Evolutionary conservation across 2,113 vertebrate species (phyloP).

Genomic region (Sylvilagus bachmani): DNA sequence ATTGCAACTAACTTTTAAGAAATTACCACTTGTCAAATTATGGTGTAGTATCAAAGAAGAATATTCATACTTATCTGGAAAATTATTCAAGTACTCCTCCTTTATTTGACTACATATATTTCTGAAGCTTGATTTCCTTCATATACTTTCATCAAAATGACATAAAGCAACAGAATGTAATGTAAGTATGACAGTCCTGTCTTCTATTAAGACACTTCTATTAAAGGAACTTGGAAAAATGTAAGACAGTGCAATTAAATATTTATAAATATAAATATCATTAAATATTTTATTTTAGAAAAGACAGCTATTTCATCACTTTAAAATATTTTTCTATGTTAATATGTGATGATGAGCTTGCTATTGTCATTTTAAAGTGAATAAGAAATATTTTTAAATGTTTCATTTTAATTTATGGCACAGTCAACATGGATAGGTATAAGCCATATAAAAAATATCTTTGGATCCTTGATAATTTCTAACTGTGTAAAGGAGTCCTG

Average conservation of each 20-base stretch:
- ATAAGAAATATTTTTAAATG: neutral
- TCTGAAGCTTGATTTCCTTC: slow-evolving; percentile 19
- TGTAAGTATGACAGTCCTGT: neutral
- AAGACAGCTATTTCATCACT: slow-evolving; percentile 1
- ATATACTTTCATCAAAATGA: slow-evolving; percentile 13
- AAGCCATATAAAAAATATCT: neutral
- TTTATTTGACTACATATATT: neutral
- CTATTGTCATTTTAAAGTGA: neutral
- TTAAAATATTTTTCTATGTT: neutral
- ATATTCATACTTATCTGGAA: slow-evolving; percentile 31
- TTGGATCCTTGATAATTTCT: slow-evolving; percentile 24
- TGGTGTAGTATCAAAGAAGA: slow-evolving; percentile 49
- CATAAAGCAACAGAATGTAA: neutral
- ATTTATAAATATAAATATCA: neutral
- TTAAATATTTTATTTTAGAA: slow-evolving; percentile 4
- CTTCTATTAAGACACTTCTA: slow-evolving; percentile 4
- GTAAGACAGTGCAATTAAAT: neutral
- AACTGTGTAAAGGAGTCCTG: neutral
- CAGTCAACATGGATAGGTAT: neutral
- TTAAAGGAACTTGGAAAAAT: slow-evolving; percentile 43
- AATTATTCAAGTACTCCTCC: neutral
- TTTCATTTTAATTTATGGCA: neutral
- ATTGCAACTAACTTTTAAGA: slow-evolving; percentile 16
- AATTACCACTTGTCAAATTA: neutral
- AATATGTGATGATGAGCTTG: neutral